Conservation (phyloP, 1,140 invertebrate species). For the Ceratitis capitata region DNA sequence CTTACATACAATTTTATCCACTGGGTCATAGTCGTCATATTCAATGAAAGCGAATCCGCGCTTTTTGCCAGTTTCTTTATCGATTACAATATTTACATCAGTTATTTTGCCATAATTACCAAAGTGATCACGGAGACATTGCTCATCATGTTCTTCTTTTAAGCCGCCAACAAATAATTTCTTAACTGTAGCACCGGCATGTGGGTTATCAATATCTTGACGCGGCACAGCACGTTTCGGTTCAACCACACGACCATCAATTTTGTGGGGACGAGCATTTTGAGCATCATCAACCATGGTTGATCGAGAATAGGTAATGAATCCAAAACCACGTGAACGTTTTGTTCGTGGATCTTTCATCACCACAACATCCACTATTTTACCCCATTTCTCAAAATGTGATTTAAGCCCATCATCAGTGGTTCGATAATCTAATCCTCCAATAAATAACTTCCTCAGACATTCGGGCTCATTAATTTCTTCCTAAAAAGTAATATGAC, state of each 20-base stretch:
- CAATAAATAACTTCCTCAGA: slow-evolving; percentile 95
- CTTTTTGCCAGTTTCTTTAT: slow-evolving; percentile 91
- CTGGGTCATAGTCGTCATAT: slow-evolving; percentile 96
- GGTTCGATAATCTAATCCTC: slow-evolving; percentile 96
- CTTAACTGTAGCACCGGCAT: slow-evolving; percentile 93
- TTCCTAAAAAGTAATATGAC: slow-evolving; percentile 49
- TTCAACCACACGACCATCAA: slow-evolving; percentile 87
- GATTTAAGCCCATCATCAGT: slow-evolving; percentile 93
- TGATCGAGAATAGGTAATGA: slow-evolving; percentile 93
- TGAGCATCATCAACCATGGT: slow-evolving; percentile 97
- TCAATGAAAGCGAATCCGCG: slow-evolving; percentile 95
- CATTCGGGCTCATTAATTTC: slow-evolving; percentile 84
- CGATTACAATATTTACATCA: slow-evolving; percentile 87
- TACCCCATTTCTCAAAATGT: slow-evolving; percentile 97
- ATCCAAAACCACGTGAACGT: slow-evolving; percentile 94
- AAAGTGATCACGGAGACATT: slow-evolving; percentile 87
- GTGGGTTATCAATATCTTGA: slow-evolving; percentile 89
- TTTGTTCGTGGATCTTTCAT: slow-evolving; percentile 98
- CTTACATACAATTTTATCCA: slow-evolving; percentile 91
- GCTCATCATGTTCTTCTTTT: slow-evolving; percentile 89
- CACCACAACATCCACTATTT: slow-evolving; percentile 97
- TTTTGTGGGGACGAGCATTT: slow-evolving; percentile 78
- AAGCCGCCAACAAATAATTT: slow-evolving; percentile 95
- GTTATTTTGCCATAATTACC: slow-evolving; percentile 84
- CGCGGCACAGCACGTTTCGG: slow-evolving; percentile 96